phyloP scores from a whole-genome alignment of 2,113 vertebrate species.

The Tyto alba region DNA sequence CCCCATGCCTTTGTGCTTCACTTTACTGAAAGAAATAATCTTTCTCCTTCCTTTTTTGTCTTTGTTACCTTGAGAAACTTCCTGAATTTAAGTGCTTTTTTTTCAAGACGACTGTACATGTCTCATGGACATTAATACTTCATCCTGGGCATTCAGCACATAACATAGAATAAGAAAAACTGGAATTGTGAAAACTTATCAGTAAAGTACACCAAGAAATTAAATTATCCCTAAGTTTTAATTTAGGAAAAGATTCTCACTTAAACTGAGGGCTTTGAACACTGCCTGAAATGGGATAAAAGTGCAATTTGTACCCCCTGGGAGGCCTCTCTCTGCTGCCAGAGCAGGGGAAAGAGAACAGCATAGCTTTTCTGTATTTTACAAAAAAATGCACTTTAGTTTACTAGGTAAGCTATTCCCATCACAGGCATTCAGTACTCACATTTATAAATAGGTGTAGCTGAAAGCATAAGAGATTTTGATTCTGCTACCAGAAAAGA shows the following conservation, averaged over 20 bases:
- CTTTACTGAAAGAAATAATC: not conserved
- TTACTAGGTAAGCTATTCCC: not conserved
- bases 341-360: not conserved
- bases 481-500: slow-evolving; percentile 3
- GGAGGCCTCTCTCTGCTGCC: not conserved
- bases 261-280: not conserved
- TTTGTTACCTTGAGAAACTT: not conserved
- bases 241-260: not conserved
- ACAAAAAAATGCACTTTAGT: not conserved
- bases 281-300: not conserved
- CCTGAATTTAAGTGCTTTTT: not conserved
- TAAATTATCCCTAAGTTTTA: not conserved
- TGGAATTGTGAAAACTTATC: not conserved
- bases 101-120: not conserved
- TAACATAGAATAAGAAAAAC: not conserved
- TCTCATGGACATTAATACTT: not conserved
- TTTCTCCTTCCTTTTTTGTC: not conserved
- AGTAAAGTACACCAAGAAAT: not conserved
- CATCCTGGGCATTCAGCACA: not conserved
- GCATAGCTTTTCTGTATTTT: not conserved
- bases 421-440: not conserved
- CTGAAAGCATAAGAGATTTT: not conserved
- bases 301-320: not conserved
- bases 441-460: slow-evolving; percentile 22
- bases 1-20: not conserved